phyloP scores from a whole-genome alignment of 2,888 invertebrate species.

The Ophion costatus region DNA sequence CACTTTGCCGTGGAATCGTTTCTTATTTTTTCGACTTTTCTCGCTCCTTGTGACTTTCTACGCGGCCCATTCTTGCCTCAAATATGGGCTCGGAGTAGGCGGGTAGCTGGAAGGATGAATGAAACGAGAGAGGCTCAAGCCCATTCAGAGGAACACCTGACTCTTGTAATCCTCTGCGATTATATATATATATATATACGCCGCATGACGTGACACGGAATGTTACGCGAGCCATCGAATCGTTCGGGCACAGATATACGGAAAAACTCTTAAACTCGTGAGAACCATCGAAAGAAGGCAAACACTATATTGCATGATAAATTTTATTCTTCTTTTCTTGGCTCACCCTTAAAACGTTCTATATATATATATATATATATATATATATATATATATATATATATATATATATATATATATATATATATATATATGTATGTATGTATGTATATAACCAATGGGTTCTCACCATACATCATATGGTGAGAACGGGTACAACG shows the following conservation, averaged over 20 bases:
- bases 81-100: conserved; percentile 78
- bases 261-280: conserved; percentile 70
- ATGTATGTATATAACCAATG: no score
- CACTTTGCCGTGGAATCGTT: conserved; percentile 69
- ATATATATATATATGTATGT: no score
- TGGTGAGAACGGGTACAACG: no score
- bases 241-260: not conserved
- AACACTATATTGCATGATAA: conserved; percentile 68
- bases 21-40: conserved; percentile 44
- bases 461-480: no score
- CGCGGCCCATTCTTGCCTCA: conserved; percentile 67
- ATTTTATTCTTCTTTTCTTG: conserved; percentile 61
- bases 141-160: conserved; percentile 76
- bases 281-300: conserved; percentile 68
- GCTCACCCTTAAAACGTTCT: not conserved
- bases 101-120: conserved; percentile 76
- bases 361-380: not conserved
- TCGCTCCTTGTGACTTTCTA: conserved; percentile 30
- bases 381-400: no score
- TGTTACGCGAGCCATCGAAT: no score
- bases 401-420: no score
- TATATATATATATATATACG: conserved; percentile 8
- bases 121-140: conserved; percentile 53
- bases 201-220: no score
- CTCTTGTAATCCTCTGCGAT: conserved; percentile 60